phyloP scores from a whole-genome alignment of 2,113 vertebrate genomes.

The Lepus europaeus region DNA sequence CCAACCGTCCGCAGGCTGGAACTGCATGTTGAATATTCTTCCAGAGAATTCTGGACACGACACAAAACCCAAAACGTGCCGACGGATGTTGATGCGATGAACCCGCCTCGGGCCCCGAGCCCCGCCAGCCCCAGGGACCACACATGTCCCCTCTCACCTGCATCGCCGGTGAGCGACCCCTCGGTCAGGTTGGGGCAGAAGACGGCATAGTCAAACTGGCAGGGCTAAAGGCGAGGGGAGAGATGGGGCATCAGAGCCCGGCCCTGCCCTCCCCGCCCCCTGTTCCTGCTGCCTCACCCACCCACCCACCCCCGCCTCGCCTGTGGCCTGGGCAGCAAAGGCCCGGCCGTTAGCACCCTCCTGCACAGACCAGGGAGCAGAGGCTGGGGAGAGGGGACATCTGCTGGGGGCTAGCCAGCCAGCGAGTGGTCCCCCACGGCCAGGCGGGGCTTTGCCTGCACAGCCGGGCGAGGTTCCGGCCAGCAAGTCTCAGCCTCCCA shows the following conservation, averaged over 20 bases:
- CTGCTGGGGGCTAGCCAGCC: not conserved
- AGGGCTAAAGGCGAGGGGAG: conserved; percentile 88
- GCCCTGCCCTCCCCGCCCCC: not conserved
- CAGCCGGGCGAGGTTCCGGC: not conserved
- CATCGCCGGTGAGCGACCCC: conserved; percentile 85
- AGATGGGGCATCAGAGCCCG: not conserved
- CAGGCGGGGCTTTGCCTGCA: not conserved
- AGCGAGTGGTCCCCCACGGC: not conserved
- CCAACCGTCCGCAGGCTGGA: not conserved
- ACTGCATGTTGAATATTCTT: not conserved
- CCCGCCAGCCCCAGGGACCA: not conserved
- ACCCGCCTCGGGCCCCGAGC: not conserved
- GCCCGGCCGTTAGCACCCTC: accelerated
- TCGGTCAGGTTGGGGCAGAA: conserved; percentile 97
- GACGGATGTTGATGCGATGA: not conserved
- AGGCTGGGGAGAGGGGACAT: not conserved
- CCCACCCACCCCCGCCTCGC: not conserved
- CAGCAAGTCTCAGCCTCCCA: not conserved
- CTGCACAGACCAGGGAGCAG: not conserved
- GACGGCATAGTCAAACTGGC: conserved; percentile 95
- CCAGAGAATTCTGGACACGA: not conserved
- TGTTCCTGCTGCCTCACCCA: accelerated
- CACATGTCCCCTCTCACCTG: conserved; percentile 88
- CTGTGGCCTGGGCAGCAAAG: not conserved
- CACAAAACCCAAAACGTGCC: not conserved